These are phyloP conservation scores for Clarias gariepinus DNA, from an alignment of 2,113 vertebrate species.

Conservation along the genomic window DNA sequence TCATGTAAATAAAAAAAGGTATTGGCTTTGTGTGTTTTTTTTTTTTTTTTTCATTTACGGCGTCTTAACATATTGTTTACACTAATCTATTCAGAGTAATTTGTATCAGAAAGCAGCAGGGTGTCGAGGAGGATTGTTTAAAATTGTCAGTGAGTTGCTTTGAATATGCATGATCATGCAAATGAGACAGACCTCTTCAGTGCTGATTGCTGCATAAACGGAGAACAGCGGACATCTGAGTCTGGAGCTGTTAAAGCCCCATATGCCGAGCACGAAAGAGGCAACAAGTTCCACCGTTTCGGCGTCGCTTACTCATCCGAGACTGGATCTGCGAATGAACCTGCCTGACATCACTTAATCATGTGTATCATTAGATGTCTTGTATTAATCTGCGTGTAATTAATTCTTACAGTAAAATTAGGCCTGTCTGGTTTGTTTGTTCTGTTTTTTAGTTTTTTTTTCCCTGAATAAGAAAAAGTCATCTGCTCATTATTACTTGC, in stretches of 20 bases:
- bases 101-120: conserved; percentile 39
- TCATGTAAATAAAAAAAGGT: neutral
- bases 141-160: conserved; percentile 39
- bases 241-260: conserved; percentile 5
- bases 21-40: neutral
- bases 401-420: conserved; percentile 55
- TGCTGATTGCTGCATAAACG: conserved; percentile 49
- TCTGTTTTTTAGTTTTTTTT: neutral
- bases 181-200: conserved; percentile 43
- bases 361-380: conserved; percentile 33
- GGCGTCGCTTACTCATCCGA: conserved; percentile 42
- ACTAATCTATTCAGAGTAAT: conserved; percentile 41
- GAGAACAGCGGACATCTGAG: conserved; percentile 46
- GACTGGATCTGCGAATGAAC: conserved; percentile 41
- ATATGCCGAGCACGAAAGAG: conserved; percentile 22
- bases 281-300: conserved; percentile 28
- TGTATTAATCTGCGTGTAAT: conserved; percentile 52
- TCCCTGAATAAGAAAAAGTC: neutral
- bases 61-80: conserved; percentile 43
- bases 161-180: conserved; percentile 55
- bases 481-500: neutral
- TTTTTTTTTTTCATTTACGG: neutral
- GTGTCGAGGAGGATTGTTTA: conserved; percentile 39
- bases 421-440: neutral
- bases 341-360: conserved; percentile 46